These are phyloP conservation scores for Hydraecia micacea DNA, from an alignment of 2,888 invertebrate species.

Conservation along the genomic window DNA sequence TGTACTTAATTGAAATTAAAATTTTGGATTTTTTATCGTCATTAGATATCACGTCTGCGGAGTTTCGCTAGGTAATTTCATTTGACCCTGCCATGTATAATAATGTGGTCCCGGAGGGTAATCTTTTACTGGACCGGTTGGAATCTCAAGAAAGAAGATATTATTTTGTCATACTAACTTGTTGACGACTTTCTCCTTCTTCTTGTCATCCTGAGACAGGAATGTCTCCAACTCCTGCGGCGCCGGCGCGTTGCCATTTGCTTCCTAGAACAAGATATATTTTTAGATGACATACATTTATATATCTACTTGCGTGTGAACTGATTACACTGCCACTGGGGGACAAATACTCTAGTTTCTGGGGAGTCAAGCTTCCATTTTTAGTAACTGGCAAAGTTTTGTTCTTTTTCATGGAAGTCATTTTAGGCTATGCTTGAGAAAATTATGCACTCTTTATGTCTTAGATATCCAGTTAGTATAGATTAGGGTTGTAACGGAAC, in stretches of 20 bases:
- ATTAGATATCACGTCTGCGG: neutral
- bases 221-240: constrained; percentile 95
- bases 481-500: no score
- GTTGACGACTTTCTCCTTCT: constrained; percentile 87
- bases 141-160: neutral
- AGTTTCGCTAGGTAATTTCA: neutral
- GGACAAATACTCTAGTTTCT: neutral
- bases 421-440: neutral
- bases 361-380: neutral
- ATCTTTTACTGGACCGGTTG: neutral
- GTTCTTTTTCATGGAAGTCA: neutral
- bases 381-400: neutral
- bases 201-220: constrained; percentile 92
- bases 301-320: neutral
- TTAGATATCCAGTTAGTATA: no score
- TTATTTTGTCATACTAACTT: constrained; percentile 83
- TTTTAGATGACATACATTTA: constrained; percentile 20
- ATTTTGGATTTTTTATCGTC: neutral
- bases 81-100: no score
- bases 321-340: neutral
- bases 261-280: constrained; percentile 76
- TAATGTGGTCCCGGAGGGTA: neutral
- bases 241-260: constrained; percentile 82
- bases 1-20: neutral
- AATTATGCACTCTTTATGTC: neutral